These are phyloP conservation scores for Trichogramma evanescens DNA, from an alignment of 2,888 invertebrate genomes.

Conservation along the genomic window DNA sequence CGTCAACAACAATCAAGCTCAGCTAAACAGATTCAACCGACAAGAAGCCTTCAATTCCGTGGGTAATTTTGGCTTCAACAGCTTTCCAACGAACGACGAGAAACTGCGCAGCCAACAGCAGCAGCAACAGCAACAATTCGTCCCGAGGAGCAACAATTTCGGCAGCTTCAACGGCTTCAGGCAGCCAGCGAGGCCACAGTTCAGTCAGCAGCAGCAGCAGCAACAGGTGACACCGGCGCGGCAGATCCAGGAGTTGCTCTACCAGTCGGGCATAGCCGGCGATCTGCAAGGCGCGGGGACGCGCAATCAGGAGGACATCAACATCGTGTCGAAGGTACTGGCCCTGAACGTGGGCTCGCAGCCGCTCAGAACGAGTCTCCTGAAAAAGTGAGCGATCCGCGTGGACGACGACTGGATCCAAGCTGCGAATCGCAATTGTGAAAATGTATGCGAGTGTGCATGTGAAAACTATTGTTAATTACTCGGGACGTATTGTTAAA, in stretches of 20 bases:
- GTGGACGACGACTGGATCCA: too few relatives aligned
- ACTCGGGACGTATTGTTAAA: too few relatives aligned
- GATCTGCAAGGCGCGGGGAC: slow-evolving; percentile 35
- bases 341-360: slow-evolving; percentile 70
- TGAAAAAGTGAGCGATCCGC: too few relatives aligned
- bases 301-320: slow-evolving; percentile 65
- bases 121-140: slow-evolving; percentile 9
- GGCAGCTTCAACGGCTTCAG: slow-evolving; percentile 19
- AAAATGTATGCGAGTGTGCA: too few relatives aligned
- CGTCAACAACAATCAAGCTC: slow-evolving; percentile 31
- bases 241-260: slow-evolving; percentile 60
- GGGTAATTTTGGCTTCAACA: slow-evolving; percentile 61
- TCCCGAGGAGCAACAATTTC: slow-evolving; percentile 28
- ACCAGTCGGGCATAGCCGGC: slow-evolving; percentile 59
- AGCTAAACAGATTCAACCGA: slow-evolving; percentile 39
- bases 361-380: slow-evolving; percentile 25
- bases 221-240: slow-evolving; percentile 46
- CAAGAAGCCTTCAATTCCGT: slow-evolving; percentile 44
- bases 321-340: slow-evolving; percentile 73
- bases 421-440: too few relatives aligned
- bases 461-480: too few relatives aligned
- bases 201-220: slow-evolving; percentile 23
- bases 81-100: slow-evolving; percentile 28
- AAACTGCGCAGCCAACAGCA: slow-evolving; percentile 30
- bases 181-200: slow-evolving; percentile 14